Evolutionary conservation across 2,797 vertebrate genomes (phyloP), one percentile per base, ranked within the genome.

Genomic region (Muraenolepis orangiensis): DNA sequence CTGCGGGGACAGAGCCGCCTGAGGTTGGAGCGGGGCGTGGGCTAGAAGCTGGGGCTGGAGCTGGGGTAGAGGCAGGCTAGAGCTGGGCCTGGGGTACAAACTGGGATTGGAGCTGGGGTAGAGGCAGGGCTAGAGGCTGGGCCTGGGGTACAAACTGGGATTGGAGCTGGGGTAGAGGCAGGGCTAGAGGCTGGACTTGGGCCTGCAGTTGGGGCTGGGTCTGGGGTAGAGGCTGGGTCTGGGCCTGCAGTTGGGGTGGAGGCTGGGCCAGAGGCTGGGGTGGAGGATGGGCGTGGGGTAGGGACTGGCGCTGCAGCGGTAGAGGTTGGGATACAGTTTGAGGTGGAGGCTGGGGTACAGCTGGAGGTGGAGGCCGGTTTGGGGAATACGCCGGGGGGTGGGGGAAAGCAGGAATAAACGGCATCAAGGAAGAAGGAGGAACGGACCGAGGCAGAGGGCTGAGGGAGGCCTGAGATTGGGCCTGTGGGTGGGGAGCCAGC

Each of bases 181-280:
- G 69, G 69, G 36, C 10, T n/a, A 40, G 69, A 1, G 12, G 31
- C 68, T 69, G 68, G 32, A 14, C 6, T 1, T 23, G 30, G 20
- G 30, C 1, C 18, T 36, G 68, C 16, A 3, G 29, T 2, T 34
- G 29, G 11, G 20, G n/a, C n/a, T 70, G 68, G 31, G 32, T 1
- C 18, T 69, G 68, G 32, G 31, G 32, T 4, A 20, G 30, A 20
- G 2, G 6, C 11, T 69, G 18, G 10, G 32, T 4, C 3, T 69
- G 31, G 7, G 89, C 81, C 0, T 90, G 89, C 1, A 89, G 89
- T 0, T 91, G 88, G 57, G 81, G 68, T 14, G 90, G 90, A 4
- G 88, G 87, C 1, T 89, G 90, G 0, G 89, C 89, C 26, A 84
- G 90, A 1, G 77, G 69, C 64, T 87, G 68, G 76, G 81, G 85